A percentile compares a stretch with the other conserved stretches of the same genome.
phyloP scores from a whole-genome alignment of 2,797 vertebrate species.

The Hippopotamyrus pictus region DNA sequence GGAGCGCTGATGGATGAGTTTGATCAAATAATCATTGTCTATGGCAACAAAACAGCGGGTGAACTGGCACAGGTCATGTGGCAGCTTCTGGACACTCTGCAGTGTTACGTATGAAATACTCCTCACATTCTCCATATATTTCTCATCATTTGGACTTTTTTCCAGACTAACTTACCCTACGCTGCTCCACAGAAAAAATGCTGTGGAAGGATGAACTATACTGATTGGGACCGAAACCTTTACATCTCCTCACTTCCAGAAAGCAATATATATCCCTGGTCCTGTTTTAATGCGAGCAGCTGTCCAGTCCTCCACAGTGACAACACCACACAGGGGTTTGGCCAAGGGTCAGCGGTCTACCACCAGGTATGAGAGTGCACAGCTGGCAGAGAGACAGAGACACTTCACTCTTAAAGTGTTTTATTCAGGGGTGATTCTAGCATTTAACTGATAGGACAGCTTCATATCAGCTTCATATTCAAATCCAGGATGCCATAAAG shows the following conservation, averaged over 20 bases:
- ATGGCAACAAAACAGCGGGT: neutral
- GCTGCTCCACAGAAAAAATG: slow-evolving; percentile 39
- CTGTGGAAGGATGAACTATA: slow-evolving; percentile 44
- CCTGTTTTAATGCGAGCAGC: slow-evolving; percentile 20
- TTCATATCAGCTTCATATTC: too few species aligned
- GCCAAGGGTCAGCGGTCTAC: neutral
- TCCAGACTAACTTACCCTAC: neutral
- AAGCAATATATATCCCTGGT: slow-evolving; percentile 32
- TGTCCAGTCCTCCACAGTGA: neutral
- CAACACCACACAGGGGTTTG: neutral
- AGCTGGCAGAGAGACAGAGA: neutral
- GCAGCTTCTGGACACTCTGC: neutral
- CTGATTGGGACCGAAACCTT: slow-evolving; percentile 41
- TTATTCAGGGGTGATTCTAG: neutral
- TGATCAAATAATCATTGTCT: neutral
- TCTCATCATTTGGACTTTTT: too few species aligned
- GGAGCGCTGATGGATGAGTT: neutral
- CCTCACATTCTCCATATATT: neutral
- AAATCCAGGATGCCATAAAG: neutral
- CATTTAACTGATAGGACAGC: neutral
- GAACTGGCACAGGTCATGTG: neutral
- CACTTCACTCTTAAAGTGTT: neutral
- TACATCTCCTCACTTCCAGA: slow-evolving; percentile 30
- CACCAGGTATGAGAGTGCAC: neutral
- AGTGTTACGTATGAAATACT: neutral